Evolutionary conservation across 2,888 invertebrate genomes (phyloP), one percentile per base, ranked within the genome.

Genomic region (Abscondita cerata): DNA sequence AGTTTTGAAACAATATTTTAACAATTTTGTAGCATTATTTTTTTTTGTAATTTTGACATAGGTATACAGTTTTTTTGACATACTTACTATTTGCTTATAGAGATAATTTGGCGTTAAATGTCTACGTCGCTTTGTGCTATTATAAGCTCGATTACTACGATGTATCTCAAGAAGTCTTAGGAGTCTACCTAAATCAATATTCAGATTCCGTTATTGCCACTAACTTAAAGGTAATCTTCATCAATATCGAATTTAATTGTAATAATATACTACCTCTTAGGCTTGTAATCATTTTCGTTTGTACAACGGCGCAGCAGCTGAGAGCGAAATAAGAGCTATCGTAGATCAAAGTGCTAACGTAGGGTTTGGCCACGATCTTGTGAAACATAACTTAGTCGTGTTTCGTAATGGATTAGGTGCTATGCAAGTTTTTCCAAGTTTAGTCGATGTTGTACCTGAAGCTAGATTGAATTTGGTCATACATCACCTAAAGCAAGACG

Each of bases 111-210:
- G 98, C 98, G 0, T 81, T 99, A 61, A 98, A 99, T 81, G 96
- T 98, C 2, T 98, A 99, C 79, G 92, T 98, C 59, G 98, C 98
- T 0, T 82, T 98, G 12, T 99, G 98, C 77, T 98, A 98, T 81
- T 99, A 98, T 82, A 98, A 99, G 80, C 82, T 98, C 73, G 98
- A 98, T 81, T 98, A 97, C 79, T 98, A 96, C 77, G 98, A 98
- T 80, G 96, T 97, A 47, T 96, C 98, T 0, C 96, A 98, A 81
- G 98, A 98, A 81, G 95, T 97, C n/a, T 83, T 98, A 11, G 92
- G 93, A 16, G 89, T 95, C 16, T 99, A 99, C 80, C 83, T 99
- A 52, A 92, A 93, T 62, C 92, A 93, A 75, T 92, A 90, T 80
- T 90, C 95, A 1, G 96, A 97, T 72, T 98, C 98, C 65, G 95